These are phyloP conservation scores for Glossophaga mutica DNA, from an alignment of 2,797 vertebrate genomes.

Conservation along the genomic window DNA sequence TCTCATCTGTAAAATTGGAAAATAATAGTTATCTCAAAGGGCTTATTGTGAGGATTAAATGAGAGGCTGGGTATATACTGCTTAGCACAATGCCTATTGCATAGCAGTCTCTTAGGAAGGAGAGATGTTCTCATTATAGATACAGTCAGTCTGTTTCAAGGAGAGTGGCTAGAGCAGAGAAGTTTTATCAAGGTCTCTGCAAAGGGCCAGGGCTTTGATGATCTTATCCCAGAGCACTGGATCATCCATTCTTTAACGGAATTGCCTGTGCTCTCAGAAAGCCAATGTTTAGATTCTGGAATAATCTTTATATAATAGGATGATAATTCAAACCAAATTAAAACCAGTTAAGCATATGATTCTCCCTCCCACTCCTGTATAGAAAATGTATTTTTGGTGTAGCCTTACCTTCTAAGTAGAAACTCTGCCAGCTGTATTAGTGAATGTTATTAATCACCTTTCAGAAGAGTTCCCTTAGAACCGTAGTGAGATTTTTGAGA, in stretches of 20 bases:
- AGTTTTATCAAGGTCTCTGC: not conserved
- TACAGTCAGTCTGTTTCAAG: not conserved
- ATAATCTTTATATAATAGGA: conserved; percentile 63
- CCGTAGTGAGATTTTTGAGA: conserved; percentile 71
- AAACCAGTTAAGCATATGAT: conserved; percentile 64
- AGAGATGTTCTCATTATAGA: not conserved
- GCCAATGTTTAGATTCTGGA: conserved; percentile 58
- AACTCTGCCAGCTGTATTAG: conserved; percentile 64
- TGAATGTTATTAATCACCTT: conserved; percentile 72
- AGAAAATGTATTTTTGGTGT: conserved; percentile 61
- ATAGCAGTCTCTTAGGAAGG: not conserved
- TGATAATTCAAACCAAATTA: conserved; percentile 73
- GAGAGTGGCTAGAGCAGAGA: not conserved
- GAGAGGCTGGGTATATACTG: not conserved
- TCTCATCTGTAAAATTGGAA: conserved; percentile 36
- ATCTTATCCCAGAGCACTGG: not conserved
- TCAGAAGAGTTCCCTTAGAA: conserved; percentile 58
- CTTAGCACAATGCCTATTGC: not conserved
- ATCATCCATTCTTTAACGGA: conserved; percentile 46
- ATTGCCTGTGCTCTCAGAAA: conserved; percentile 21
- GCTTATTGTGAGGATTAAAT: conserved; percentile 27
- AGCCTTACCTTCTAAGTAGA: conserved; percentile 65
- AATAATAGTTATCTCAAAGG: conserved; percentile 26
- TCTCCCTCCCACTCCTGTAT: conserved; percentile 62
- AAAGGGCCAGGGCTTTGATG: not conserved